Conservation (phyloP, 2,113 vertebrate genomes). For the Myrmophylax atrothorax region DNA sequence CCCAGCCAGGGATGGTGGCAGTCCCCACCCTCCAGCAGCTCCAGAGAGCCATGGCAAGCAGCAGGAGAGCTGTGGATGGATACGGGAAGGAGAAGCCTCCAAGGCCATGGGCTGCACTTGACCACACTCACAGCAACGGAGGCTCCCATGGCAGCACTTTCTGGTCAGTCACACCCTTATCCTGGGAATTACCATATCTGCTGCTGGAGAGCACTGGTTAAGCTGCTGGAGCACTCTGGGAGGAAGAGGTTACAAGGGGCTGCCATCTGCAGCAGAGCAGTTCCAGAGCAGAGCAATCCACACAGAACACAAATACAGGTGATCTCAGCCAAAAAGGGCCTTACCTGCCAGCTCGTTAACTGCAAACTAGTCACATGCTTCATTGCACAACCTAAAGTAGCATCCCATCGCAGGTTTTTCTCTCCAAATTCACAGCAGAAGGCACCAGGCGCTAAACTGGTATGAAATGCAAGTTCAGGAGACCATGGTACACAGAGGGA, state of each 20-base stretch:
- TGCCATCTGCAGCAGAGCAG: not conserved
- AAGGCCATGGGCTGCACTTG: fast-evolving
- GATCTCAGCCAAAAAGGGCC: not conserved
- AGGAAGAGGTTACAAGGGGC: not conserved
- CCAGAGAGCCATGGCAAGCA: not conserved
- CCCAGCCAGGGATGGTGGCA: not conserved
- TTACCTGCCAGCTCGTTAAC: not conserved
- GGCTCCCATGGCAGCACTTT: not conserved
- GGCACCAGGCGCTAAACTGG: not conserved
- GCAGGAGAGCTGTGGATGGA: not conserved
- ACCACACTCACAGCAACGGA: not conserved
- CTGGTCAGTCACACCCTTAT: fast-evolving
- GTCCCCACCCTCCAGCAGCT: not conserved
- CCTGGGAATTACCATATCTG: not conserved
- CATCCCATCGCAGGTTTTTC: not conserved
- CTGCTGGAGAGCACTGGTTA: not conserved
- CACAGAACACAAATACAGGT: not conserved
- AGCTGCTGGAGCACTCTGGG: not conserved
- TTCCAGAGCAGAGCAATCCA: not conserved
- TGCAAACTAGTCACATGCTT: not conserved
- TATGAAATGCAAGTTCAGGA: not conserved
- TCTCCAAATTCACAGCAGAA: not conserved
- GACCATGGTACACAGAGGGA: not conserved
- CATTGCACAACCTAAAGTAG: fast-evolving
- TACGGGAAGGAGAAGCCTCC: not conserved